Percentiles rank a stretch among this genome's conserved stretches.
Conservation (phyloP, 2,113 vertebrate species). For the Muscicapa adusta region DNA sequence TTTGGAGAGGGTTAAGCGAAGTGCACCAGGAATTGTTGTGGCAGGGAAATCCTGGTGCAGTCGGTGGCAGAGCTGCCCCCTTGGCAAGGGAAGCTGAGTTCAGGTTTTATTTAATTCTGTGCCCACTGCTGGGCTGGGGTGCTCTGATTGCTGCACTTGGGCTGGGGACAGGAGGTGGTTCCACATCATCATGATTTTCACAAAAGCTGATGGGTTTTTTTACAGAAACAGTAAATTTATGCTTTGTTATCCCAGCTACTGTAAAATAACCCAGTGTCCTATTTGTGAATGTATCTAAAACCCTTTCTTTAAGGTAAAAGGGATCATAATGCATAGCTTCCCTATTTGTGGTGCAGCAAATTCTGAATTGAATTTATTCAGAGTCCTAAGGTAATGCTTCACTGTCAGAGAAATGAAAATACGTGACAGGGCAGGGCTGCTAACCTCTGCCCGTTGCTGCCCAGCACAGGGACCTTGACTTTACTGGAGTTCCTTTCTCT, state of each 20-base stretch:
- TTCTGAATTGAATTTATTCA: not conserved
- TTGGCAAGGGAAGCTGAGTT: not conserved
- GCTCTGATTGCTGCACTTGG: not conserved
- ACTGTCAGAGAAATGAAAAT: not conserved
- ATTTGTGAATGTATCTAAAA: not conserved
- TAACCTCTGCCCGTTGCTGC: not conserved
- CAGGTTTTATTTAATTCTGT: not conserved
- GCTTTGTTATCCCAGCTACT: not conserved
- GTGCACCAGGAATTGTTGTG: constrained; percentile 3
- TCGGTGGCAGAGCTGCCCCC: not conserved
- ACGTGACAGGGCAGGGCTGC: not conserved
- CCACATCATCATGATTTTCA: not conserved
- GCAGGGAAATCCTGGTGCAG: not conserved
- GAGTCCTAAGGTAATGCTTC: not conserved
- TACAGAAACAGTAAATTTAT: not conserved
- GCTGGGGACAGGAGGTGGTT: not conserved
- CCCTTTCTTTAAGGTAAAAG: not conserved
- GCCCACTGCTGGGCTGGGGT: not conserved
- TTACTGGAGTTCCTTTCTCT: not conserved
- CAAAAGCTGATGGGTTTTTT: not conserved
- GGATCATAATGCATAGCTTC: not conserved
- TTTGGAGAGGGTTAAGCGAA: constrained; percentile 44
- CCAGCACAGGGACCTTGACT: accelerated
- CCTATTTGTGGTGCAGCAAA: not conserved
- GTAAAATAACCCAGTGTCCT: not conserved